These are phyloP conservation scores for Noctuana brunneofusca DNA, from an alignment of 2,888 invertebrate species.

Conservation along the genomic window DNA sequence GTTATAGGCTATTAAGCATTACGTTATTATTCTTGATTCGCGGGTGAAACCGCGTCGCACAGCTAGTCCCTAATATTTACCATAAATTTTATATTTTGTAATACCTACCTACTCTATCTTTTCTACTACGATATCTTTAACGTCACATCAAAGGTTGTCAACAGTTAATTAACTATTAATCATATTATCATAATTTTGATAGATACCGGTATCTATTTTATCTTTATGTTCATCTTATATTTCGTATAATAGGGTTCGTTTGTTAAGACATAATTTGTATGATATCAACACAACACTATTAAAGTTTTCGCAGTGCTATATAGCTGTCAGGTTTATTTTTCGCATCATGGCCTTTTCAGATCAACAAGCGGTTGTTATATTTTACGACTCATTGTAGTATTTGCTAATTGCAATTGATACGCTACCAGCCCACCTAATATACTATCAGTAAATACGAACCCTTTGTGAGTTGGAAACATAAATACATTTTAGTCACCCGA, in stretches of 20 bases:
- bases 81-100: too few relatives aligned
- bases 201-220: not conserved
- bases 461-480: constrained; percentile 4
- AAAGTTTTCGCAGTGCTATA: constrained; percentile 54
- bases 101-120: too few relatives aligned
- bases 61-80: too few relatives aligned
- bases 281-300: constrained; percentile 23
- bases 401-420: constrained; percentile 61
- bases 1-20: too few relatives aligned
- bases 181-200: not conserved
- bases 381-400: constrained; percentile 77
- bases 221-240: constrained; percentile 4
- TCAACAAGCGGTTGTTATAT: constrained; percentile 67
- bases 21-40: too few relatives aligned
- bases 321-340: constrained; percentile 53
- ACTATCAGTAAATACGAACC: constrained; percentile 16
- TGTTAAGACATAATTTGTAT: constrained; percentile 24
- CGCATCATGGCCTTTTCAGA: constrained; percentile 65
- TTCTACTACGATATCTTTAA: not conserved
- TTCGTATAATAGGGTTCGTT: constrained; percentile 1
- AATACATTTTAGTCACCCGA: not conserved
- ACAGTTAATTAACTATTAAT: not conserved
- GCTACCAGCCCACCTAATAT: constrained; percentile 59
- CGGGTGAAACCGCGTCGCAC: too few relatives aligned
- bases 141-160: not conserved